These are phyloP conservation scores for Carettochelys insculpta DNA, from an alignment of 2,113 vertebrate genomes.

Conservation along the genomic window DNA sequence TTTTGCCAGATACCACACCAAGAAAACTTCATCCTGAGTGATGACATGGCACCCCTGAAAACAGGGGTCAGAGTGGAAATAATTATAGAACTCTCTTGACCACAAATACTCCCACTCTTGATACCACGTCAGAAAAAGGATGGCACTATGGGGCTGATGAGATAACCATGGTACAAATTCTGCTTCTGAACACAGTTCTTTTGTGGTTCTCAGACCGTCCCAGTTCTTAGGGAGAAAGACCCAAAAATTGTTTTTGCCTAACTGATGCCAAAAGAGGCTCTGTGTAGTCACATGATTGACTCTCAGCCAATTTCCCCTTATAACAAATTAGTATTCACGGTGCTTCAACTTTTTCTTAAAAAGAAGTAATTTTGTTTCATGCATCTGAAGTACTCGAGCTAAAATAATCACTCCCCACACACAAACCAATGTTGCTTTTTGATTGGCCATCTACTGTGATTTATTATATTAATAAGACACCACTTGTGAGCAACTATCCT, in stretches of 20 bases:
- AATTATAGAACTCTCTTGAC: fast-evolving
- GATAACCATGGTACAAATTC: fast-evolving
- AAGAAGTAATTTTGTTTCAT: background rate
- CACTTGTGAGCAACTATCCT: constrained; percentile 2
- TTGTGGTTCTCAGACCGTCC: background rate
- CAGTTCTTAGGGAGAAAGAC: fast-evolving
- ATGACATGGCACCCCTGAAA: background rate
- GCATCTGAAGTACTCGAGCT: background rate
- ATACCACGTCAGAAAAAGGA: fast-evolving
- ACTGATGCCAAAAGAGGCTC: fast-evolving
- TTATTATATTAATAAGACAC: constrained; percentile 56
- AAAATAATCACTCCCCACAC: background rate
- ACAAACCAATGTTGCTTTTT: background rate
- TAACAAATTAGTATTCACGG: background rate
- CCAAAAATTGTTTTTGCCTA: fast-evolving
- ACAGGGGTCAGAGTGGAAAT: background rate
- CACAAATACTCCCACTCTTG: fast-evolving
- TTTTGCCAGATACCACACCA: background rate
- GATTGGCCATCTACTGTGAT: constrained; percentile 19
- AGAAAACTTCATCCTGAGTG: background rate
- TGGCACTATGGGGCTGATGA: background rate
- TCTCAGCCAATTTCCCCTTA: background rate
- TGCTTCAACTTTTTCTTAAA: fast-evolving
- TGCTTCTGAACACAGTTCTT: fast-evolving
- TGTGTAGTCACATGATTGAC: background rate